phyloP scores from a whole-genome alignment of 2,888 invertebrate genomes.

The Panopea generosa region DNA sequence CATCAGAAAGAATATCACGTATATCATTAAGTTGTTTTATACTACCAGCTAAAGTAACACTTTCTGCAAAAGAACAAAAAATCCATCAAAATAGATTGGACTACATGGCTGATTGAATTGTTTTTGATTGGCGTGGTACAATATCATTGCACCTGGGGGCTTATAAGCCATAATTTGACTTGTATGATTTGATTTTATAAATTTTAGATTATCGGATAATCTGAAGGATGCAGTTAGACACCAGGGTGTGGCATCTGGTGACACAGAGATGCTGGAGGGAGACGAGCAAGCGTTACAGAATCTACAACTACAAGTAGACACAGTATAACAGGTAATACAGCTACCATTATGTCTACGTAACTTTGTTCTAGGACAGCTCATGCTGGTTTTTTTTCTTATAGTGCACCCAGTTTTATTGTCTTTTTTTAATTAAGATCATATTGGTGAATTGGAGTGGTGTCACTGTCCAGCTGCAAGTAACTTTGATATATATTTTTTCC shows the following conservation, averaged over 20 bases:
- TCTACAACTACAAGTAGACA: slow-evolving; percentile 25
- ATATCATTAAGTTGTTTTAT: no score
- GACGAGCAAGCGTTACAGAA: slow-evolving; percentile 73
- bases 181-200: neutral
- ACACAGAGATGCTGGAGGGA: slow-evolving; percentile 46
- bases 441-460: no score
- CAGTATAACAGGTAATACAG: slow-evolving; percentile 19
- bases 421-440: no score
- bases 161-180: neutral
- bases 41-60: no score
- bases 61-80: no score
- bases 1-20: no score
- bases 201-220: neutral
- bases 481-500: no score
- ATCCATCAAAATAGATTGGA: neutral
- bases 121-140: neutral
- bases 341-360: neutral
- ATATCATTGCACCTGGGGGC: neutral
- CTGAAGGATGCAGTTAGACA: slow-evolving; percentile 8
- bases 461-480: no score
- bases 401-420: no score
- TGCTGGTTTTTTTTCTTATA: no score
- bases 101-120: neutral
- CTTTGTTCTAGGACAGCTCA: no score
- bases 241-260: slow-evolving; percentile 9